Evolutionary conservation across 2,113 vertebrate genomes (phyloP).

Genomic region (Bucco capensis): DNA sequence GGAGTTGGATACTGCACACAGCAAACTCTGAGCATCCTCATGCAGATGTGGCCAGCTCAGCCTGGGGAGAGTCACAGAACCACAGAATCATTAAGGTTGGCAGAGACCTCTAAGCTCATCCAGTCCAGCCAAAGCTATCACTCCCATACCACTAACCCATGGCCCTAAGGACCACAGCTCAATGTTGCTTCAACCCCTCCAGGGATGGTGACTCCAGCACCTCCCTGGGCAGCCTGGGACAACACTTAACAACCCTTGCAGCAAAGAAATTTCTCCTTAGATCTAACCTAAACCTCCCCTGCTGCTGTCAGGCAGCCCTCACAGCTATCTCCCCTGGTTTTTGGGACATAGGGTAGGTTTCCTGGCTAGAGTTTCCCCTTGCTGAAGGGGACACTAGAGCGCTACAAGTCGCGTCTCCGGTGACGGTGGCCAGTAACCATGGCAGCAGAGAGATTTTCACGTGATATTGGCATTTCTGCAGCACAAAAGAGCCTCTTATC

Average conservation of each 20-base stretch:
- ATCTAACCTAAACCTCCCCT: no score
- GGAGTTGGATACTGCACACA: accelerated
- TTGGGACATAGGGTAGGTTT: accelerated
- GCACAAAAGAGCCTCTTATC: constrained; percentile 45
- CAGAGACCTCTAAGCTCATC: no score
- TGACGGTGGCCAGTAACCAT: neutral
- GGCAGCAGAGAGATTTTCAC: neutral
- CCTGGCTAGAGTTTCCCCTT: neutral
- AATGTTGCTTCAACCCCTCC: no score
- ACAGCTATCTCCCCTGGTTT: neutral
- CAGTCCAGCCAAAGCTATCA: no score
- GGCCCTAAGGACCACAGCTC: no score
- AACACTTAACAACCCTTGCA: no score
- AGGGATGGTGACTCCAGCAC: no score
- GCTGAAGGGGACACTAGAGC: accelerated
- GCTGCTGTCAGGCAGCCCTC: neutral
- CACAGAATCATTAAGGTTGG: no score
- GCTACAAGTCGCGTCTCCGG: accelerated
- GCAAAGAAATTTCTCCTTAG: no score
- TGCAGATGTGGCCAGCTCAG: neutral
- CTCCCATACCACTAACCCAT: no score
- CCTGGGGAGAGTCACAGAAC: no score
- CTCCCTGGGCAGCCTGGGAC: no score
- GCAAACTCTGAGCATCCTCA: accelerated
- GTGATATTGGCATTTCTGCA: constrained; percentile 26